phyloP scores from a whole-genome alignment of 2,888 invertebrate species.

The Lepas anatifera region DNA sequence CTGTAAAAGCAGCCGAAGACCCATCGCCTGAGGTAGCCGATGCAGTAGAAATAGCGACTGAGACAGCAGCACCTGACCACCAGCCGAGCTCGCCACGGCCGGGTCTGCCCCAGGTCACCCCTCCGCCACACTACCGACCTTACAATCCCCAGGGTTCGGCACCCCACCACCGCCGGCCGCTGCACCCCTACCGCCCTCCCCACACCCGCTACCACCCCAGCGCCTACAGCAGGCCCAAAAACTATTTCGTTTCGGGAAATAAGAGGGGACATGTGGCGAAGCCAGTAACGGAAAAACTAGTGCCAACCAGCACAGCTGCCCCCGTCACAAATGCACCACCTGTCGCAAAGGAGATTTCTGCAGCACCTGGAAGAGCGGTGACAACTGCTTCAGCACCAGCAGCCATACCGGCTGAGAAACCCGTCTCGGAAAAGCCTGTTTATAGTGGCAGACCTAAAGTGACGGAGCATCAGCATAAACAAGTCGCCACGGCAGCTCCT shows the following conservation, averaged over 20 bases:
- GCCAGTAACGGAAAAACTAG: background rate
- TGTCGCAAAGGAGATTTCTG: background rate
- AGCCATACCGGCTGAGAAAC: background rate
- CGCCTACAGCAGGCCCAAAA: background rate
- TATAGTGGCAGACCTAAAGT: too few species aligned
- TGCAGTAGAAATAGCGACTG: background rate
- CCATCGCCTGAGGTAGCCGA: background rate
- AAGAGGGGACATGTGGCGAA: background rate
- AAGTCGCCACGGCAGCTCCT: too few species aligned
- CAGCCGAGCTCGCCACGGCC: background rate
- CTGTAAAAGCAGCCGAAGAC: too few species aligned
- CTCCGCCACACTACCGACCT: background rate
- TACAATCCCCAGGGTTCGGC: background rate
- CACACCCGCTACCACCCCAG: background rate
- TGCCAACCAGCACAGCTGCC: background rate
- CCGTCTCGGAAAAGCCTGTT: background rate
- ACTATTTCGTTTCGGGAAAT: background rate
- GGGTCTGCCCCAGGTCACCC: background rate
- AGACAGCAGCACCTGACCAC: background rate
- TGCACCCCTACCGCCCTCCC: background rate
- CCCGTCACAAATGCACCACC: background rate
- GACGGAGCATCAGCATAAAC: too few species aligned
- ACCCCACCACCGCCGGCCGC: background rate
- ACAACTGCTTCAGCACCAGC: background rate
- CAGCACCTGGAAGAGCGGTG: too few species aligned